Evolutionary conservation across 2,113 vertebrate genomes (phyloP).

Genomic region (Menura novaehollandiae): DNA sequence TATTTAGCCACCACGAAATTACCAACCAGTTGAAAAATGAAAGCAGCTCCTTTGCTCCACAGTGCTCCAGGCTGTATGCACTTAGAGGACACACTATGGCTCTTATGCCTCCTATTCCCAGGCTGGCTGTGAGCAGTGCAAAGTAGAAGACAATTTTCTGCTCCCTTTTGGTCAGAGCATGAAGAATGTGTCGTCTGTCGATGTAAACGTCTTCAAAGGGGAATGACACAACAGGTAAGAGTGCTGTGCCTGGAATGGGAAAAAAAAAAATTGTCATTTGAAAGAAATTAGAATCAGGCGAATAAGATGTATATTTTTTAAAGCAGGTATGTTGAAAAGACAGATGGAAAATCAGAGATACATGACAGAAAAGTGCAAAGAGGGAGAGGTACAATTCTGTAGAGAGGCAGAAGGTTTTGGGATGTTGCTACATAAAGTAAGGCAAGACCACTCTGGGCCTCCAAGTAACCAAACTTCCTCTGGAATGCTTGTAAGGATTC

Average conservation of each 20-base stretch:
- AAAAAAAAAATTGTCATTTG: neutral
- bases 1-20: neutral
- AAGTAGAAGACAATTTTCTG: slow-evolving; percentile 81
- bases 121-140: slow-evolving; percentile 79
- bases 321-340: neutral
- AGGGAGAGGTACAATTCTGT: neutral
- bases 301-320: neutral
- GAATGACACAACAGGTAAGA: slow-evolving; percentile 86
- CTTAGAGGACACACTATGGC: slow-evolving; percentile 82
- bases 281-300: neutral
- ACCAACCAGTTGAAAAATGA: slow-evolving; percentile 91
- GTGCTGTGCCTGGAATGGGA: slow-evolving; percentile 77
- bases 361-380: neutral
- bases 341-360: neutral
- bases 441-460: neutral
- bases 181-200: slow-evolving; percentile 73
- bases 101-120: slow-evolving; percentile 86
- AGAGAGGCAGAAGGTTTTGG: neutral
- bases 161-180: slow-evolving; percentile 69
- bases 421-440: neutral
- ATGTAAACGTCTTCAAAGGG: slow-evolving; percentile 88
- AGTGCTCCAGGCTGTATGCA: slow-evolving; percentile 76
- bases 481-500: neutral
- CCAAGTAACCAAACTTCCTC: neutral
- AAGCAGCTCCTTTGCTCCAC: slow-evolving; percentile 72